Base-by-base conservation (phyloP, 2,888 invertebrate genomes). In the Podotricha telesiphe region DNA sequence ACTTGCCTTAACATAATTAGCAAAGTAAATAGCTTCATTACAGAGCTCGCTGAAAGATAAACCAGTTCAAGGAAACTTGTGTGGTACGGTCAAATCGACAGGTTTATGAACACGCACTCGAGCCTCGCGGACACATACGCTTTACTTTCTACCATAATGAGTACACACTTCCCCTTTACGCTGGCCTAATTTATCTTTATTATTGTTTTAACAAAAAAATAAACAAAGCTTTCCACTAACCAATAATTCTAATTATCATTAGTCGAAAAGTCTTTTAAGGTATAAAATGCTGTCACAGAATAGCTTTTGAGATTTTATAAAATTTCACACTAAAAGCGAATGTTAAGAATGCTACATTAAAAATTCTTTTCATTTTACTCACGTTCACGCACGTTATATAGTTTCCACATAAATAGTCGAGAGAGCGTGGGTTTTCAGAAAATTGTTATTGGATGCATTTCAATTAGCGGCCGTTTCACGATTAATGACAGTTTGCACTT, bases 111-210 rank as follows among this genome's bases (percentile, higher is more conserved):
- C 87, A 83, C 88, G 84, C 85, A 86, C 83, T 81, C 79, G 81
- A 82, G 82, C 86, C 85, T 89, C 83, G 86, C 91, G 91, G 90
- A 92, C 89, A 84, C 86, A 86, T 89, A 84, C 86, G 86, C 86
- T 88, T 88, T 91, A 91, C 91, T 91, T 91, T 88, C 87, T 84
- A 83, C 86, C 82, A 82, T 85, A 90, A 88, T 84, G 87, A 86
- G 87, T 80, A 78, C 86, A 78, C 86, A 84, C 80, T 85, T 86
- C 84, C 87, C 84, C 84, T 81, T 83, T 80, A 77, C 74, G 72
- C 73, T 79, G 80, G 15, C 59, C 72, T 47, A 59, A 66, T 70
- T 68, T 58, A 53, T 65, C 42, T 22, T 20, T 6, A 40, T 58
- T 42, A 7, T 59, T 58, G 37, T 7, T 15, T 34, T n/a, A 17